Evolutionary conservation across 2,888 invertebrate species (phyloP).

Genomic region (Rhimphoctona megacephalus): DNA sequence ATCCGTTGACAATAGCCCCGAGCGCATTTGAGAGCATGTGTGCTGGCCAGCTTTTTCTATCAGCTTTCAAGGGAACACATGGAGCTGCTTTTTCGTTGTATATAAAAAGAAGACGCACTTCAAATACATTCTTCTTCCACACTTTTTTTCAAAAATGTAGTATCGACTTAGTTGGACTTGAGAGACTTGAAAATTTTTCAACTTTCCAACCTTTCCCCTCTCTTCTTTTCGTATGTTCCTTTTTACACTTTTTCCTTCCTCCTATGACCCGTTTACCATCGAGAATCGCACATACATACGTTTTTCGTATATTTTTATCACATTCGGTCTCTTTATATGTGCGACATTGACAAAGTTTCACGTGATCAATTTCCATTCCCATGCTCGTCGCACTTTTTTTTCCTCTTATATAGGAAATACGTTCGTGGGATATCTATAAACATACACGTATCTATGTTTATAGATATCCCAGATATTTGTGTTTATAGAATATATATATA

Average conservation of each 20-base stretch:
- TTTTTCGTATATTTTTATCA: conserved; percentile 20
- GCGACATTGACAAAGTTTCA: conserved; percentile 49
- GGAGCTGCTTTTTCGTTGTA: conserved; percentile 45
- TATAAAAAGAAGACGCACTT: conserved; percentile 22
- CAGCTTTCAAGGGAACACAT: conserved; percentile 55
- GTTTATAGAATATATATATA: background rate
- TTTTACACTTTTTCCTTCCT: background rate
- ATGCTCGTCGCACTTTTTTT: conserved; percentile 14
- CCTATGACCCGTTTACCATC: background rate
- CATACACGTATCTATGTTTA: background rate
- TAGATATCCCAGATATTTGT: too few relatives aligned
- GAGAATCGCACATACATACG: conserved; percentile 8
- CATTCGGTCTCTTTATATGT: conserved; percentile 1
- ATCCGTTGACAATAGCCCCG: conserved; percentile 65
- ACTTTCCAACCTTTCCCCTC: conserved; percentile 49
- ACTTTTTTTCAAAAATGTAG: conserved; percentile 14
- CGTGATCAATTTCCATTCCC: conserved; percentile 54
- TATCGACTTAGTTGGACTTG: conserved; percentile 32
- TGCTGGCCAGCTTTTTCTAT: conserved; percentile 39
- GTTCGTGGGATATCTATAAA: background rate
- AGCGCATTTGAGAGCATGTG: conserved; percentile 40
- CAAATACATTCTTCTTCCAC: conserved; percentile 45
- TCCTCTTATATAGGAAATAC: background rate
- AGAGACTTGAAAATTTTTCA: conserved; percentile 53
- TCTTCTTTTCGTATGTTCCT: conserved; percentile 4